Evolutionary conservation across 2,113 vertebrate species (phyloP).

Genomic region (Microcebus ravelobensis): DNA sequence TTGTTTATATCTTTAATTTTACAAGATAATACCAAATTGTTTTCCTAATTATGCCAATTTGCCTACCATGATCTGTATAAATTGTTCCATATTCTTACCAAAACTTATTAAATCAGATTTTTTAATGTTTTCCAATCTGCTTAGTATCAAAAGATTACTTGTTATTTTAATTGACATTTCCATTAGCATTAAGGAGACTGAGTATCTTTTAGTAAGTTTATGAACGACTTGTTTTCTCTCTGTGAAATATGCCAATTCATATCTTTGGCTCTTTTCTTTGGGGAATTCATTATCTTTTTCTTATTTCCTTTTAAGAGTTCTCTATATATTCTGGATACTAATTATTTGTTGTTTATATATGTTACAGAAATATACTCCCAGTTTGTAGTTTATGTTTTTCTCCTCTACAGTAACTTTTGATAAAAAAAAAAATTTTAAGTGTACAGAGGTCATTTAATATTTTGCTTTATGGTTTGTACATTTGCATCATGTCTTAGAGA

Average conservation of each 20-base stretch:
- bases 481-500: neutral
- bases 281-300: neutral
- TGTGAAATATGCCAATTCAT: neutral
- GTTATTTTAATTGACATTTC: neutral
- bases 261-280: neutral
- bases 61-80: neutral
- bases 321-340: neutral
- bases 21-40: neutral
- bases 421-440: constrained; percentile 2
- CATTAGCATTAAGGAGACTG: neutral
- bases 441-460: neutral
- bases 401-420: neutral
- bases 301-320: neutral
- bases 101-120: neutral
- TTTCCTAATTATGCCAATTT: neutral
- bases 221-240: neutral
- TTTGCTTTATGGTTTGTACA: neutral
- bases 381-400: neutral
- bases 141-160: neutral
- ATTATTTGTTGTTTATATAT: neutral
- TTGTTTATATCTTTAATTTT: neutral
- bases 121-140: neutral
- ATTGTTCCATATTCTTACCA: neutral
- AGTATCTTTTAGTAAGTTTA: constrained; percentile 32
- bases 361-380: neutral